phyloP scores from a whole-genome alignment of 2,797 vertebrate species.

The Artibeus lituratus region DNA sequence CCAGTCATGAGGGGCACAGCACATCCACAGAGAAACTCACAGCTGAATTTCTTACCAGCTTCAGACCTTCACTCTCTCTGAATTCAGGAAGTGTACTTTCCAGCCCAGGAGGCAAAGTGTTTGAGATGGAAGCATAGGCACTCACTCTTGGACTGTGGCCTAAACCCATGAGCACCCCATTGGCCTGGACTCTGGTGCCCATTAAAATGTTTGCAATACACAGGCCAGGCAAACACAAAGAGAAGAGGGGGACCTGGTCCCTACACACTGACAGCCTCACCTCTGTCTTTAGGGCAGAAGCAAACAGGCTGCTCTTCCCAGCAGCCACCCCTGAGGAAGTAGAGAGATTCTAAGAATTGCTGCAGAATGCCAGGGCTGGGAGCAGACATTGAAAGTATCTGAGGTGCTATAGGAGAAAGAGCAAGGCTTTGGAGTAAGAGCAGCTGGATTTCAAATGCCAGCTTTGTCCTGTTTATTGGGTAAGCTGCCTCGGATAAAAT shows the following conservation, averaged over 20 bases:
- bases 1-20: slow-evolving; percentile 22
- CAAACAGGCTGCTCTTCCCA: neutral
- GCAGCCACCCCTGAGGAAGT: neutral
- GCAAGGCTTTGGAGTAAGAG: neutral
- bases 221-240: neutral
- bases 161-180: too few relatives aligned
- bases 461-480: neutral
- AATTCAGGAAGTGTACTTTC: neutral
- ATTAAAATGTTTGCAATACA: neutral
- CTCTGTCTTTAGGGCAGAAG: neutral
- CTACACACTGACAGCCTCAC: neutral
- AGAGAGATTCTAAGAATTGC: neutral
- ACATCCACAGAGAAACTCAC: neutral
- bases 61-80: neutral
- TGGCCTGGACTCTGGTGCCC: neutral
- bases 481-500: neutral
- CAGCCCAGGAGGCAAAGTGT: neutral
- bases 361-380: neutral
- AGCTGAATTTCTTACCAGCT: neutral
- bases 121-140: neutral
- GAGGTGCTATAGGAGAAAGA: neutral
- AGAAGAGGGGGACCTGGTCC: neutral
- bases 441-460: neutral
- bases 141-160: neutral
- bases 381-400: neutral